A percentile compares a stretch with the other conserved stretches of the same genome.
Evolutionary conservation across 92 coral and sea anemone species (phyloP).

Genomic region (Palythoa caribaeorum): DNA sequence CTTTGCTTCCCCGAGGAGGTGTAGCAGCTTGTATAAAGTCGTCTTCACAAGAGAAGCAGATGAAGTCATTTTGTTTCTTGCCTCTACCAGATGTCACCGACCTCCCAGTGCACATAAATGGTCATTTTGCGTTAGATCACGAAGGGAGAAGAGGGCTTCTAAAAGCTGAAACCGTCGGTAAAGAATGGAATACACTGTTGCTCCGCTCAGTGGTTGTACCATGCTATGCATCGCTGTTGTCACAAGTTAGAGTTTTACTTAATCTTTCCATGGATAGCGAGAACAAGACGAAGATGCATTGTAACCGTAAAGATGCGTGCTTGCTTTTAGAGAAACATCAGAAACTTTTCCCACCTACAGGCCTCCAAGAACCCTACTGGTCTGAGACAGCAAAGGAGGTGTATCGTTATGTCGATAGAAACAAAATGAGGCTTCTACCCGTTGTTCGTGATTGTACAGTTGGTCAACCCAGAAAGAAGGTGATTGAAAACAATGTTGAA

Average conservation of each 20-base stretch:
- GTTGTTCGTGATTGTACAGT: slow-evolving; percentile 41
- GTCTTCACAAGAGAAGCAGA: background rate
- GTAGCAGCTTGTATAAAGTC: slow-evolving; percentile 70
- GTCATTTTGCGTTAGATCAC: slow-evolving; percentile 76
- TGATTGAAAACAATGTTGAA: background rate
- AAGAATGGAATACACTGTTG: slow-evolving; percentile 72
- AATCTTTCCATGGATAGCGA: slow-evolving; percentile 23
- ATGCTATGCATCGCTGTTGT: slow-evolving; percentile 68
- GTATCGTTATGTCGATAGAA: slow-evolving; percentile 62
- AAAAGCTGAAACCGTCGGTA: slow-evolving; percentile 45
- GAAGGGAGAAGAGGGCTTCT: slow-evolving; percentile 72
- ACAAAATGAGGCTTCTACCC: slow-evolving; percentile 66
- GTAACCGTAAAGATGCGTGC: slow-evolving; percentile 12
- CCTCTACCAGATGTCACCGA: slow-evolving; percentile 79
- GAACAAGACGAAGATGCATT: slow-evolving; percentile 5
- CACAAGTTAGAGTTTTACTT: slow-evolving; percentile 42
- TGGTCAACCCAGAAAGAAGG: slow-evolving; percentile 6
- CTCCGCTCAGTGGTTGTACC: slow-evolving; percentile 68
- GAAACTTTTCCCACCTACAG: slow-evolving; percentile 64
- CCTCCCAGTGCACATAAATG: slow-evolving; percentile 86
- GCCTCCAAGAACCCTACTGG: slow-evolving; percentile 58
- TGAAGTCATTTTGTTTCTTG: slow-evolving; percentile 69
- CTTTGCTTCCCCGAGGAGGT: slow-evolving; percentile 87
- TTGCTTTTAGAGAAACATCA: slow-evolving; percentile 50
- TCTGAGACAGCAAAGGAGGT: slow-evolving; percentile 65